Conservation (phyloP, 2,888 invertebrate genomes). For the Thereva nobilitata region DNA sequence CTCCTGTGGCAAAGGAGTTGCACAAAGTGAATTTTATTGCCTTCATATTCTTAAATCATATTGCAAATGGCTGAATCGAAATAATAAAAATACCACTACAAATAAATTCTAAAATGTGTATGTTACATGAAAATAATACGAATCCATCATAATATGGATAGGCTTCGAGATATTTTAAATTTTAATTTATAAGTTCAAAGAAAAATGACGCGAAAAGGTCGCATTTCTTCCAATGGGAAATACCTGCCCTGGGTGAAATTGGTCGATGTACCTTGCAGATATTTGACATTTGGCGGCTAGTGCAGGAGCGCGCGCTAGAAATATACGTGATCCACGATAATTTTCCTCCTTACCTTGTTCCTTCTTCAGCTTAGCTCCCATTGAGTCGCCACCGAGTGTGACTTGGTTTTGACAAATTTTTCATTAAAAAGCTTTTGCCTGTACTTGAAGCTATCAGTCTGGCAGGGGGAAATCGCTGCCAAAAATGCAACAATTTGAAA, state of each 20-base stretch:
- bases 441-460: too few relatives aligned
- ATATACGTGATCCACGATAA: neutral
- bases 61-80: slow-evolving; percentile 36
- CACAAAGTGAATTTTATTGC: slow-evolving; percentile 15
- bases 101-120: slow-evolving; percentile 12
- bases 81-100: slow-evolving; percentile 29
- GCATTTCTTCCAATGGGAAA: too few relatives aligned
- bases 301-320: slow-evolving; percentile 27
- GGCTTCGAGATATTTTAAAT: too few relatives aligned
- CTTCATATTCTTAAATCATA: slow-evolving; percentile 28
- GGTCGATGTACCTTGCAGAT: neutral
- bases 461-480: too few relatives aligned
- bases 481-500: too few relatives aligned
- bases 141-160: slow-evolving; percentile 10
- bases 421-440: too few relatives aligned
- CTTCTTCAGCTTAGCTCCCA: slow-evolving; percentile 3
- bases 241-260: neutral
- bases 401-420: too few relatives aligned
- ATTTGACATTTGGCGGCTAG: slow-evolving; percentile 15
- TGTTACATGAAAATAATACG: slow-evolving; percentile 20
- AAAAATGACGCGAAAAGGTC: too few relatives aligned
- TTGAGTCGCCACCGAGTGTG: neutral
- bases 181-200: too few relatives aligned
- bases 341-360: neutral
- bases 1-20: too few relatives aligned